Evolutionary conservation across 2,888 invertebrate genomes (phyloP).

Genomic region (Noctua pronuba): DNA sequence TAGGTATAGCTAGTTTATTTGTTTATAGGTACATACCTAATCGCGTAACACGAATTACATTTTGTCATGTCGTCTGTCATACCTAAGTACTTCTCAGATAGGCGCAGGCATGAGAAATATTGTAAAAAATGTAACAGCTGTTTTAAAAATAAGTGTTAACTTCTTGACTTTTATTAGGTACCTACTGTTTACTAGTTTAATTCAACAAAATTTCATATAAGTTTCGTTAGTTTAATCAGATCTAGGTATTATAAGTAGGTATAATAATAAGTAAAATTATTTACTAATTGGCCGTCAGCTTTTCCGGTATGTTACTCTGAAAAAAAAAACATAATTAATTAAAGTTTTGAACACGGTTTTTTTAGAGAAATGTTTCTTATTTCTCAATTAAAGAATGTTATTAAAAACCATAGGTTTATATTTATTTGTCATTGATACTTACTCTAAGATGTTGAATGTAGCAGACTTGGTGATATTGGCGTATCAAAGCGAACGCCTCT

Average conservation of each 20-base stretch:
- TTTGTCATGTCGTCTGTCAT: not conserved
- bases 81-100: not conserved
- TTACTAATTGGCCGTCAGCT: conserved; percentile 60
- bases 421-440: conserved; percentile 55
- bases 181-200: not conserved
- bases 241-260: too few species aligned
- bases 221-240: not conserved
- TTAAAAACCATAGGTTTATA: too few species aligned
- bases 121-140: not conserved
- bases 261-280: too few species aligned
- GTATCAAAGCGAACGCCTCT: conserved; percentile 95
- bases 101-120: too few species aligned
- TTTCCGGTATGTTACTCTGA: conserved; percentile 84
- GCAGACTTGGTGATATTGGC: conserved; percentile 93
- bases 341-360: not conserved
- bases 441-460: conserved; percentile 96
- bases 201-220: not conserved
- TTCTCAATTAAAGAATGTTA: not conserved
- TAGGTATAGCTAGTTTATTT: not conserved
- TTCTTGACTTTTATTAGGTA: not conserved
- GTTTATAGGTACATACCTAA: not conserved
- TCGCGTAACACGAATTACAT: not conserved
- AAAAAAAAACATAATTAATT: conserved; percentile 65
- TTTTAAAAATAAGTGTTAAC: not conserved
- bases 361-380: not conserved